Evolutionary conservation across 2,888 invertebrate genomes (phyloP), one percentile per base, ranked within the genome.

Genomic region (Orthonychiurus folsomi): DNA sequence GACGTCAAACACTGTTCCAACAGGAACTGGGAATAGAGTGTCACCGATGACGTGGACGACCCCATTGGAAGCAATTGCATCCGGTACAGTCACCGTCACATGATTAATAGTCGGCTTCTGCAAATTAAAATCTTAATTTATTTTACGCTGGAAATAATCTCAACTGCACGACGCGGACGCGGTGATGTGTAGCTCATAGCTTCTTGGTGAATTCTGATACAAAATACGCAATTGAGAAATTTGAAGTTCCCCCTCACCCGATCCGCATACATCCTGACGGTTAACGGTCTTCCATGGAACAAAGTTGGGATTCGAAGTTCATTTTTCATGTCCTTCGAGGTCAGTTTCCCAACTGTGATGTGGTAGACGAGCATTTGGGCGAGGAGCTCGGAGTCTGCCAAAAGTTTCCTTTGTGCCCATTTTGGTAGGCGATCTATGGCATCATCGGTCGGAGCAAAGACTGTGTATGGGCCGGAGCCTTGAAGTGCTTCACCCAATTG

Each of bases 1-100:
- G 23, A 72, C 72, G 53, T 73, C 72, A 56, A 71, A 67, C 12
- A 73, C 67, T 60, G 63, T 69, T 47, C 72, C 73, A 21, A 71
- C 73, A 3, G 73, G 73, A 58, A 73, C 69, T 1, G 73, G 73
- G 65, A 73, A 73, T n/a, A 73, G 61, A 9, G 69, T 69, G 58
- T 70, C 70, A 23, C 71, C 70, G 60, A 73, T 70, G 26, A 73
- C 71, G 60, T 73, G 73, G 53, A 73, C 73, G 21, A 73, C 71
- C 20, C 73, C 73, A 58, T 73, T 73, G 56, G 70, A 69, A 37
- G 73, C 73, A 60, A 71, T 72, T 0, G 72, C 73, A 67, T 73
- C 73, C 28, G 72, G 72, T 52, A 73, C 71, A 3, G 72, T 73
- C 15, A 73, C 65, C 1, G 73, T 71, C 50, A 71, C 73, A 65